Evolutionary conservation across 2,888 invertebrate species (phyloP).

Genomic region (Philonicus albiceps): DNA sequence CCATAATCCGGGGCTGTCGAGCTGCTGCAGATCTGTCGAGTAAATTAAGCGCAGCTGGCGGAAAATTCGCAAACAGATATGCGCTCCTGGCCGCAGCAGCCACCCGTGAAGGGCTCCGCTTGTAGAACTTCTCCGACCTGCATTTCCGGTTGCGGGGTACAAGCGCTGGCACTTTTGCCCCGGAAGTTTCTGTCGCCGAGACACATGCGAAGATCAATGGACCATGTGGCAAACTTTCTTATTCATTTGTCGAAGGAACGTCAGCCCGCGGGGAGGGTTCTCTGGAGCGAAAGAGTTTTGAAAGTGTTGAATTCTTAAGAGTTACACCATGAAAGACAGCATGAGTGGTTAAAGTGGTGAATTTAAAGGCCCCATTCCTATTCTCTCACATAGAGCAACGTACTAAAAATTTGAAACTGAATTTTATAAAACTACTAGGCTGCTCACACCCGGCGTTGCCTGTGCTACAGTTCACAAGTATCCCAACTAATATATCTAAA

Average conservation of each 20-base stretch:
- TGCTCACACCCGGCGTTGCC: too few relatives aligned
- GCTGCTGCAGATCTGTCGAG: neutral
- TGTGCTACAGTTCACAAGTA: too few relatives aligned
- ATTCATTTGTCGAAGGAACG: neutral
- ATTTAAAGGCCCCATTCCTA: too few relatives aligned
- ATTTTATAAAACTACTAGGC: too few relatives aligned
- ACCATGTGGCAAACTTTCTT: neutral
- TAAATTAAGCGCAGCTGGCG: neutral
- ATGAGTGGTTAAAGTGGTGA: neutral
- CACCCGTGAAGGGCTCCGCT: neutral
- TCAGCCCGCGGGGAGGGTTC: neutral
- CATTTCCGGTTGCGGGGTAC: neutral
- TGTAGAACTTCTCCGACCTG: neutral
- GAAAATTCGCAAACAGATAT: neutral
- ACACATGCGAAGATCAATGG: neutral
- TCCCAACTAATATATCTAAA: too few relatives aligned
- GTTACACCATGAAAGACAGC: neutral
- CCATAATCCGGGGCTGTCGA: neutral
- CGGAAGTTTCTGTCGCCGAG: neutral
- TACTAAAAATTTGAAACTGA: too few relatives aligned
- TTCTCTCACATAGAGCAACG: too few relatives aligned
- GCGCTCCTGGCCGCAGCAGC: neutral
- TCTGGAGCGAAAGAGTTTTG: neutral
- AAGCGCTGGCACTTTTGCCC: neutral
- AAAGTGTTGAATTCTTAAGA: neutral